phyloP scores from a whole-genome alignment of 2,113 vertebrate species.

The Piliocolobus tephrosceles region DNA sequence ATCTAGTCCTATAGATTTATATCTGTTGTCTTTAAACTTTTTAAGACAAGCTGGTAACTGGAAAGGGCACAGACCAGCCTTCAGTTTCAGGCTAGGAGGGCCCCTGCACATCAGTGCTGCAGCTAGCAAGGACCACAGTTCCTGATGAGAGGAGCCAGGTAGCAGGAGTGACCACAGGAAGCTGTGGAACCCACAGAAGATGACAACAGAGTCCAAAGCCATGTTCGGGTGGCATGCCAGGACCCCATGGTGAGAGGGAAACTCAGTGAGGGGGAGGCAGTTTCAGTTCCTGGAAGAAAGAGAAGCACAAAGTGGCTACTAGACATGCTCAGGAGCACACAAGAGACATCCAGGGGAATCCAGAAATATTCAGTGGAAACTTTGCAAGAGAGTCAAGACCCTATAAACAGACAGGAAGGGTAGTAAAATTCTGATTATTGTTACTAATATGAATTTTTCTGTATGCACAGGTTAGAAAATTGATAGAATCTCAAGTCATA shows the following conservation, averaged over 20 bases:
- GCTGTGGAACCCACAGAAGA: neutral
- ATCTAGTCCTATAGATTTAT: neutral
- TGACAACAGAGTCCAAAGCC: neutral
- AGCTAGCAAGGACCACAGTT: neutral
- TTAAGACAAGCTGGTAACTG: neutral
- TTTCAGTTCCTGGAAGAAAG: neutral
- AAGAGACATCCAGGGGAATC: neutral
- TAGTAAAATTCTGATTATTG: neutral
- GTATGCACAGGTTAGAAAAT: neutral
- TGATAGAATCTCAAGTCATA: neutral
- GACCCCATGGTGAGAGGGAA: accelerated
- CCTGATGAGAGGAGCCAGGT: neutral
- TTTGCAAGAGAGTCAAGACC: neutral
- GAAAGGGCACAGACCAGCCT: neutral
- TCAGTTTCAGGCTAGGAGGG: neutral
- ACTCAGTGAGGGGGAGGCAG: accelerated
- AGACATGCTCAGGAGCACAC: neutral
- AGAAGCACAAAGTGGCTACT: neutral
- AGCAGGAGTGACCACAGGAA: neutral
- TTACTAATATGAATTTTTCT: neutral
- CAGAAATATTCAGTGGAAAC: neutral
- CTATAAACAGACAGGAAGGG: neutral
- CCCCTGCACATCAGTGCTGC: too few species aligned
- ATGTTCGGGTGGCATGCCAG: neutral
- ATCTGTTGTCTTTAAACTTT: neutral